These are phyloP conservation scores for Blera fallax DNA, from an alignment of 2,888 invertebrate species.

Conservation along the genomic window DNA sequence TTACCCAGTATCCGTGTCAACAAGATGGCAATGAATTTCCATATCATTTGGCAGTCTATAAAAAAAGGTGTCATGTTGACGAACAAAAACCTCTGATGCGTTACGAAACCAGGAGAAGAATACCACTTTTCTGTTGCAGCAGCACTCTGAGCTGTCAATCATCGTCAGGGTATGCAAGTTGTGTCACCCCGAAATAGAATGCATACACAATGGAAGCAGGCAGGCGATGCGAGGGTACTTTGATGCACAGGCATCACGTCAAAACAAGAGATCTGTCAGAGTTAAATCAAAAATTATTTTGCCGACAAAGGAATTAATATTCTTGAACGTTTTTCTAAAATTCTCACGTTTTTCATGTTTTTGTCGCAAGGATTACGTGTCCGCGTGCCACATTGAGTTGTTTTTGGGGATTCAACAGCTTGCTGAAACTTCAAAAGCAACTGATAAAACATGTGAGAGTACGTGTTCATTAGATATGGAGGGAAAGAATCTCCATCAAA, in stretches of 20 bases:
- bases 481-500: neutral
- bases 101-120: constrained; percentile 55
- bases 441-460: neutral
- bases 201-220: constrained; percentile 34
- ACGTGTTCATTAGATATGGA: neutral
- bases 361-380: constrained; percentile 73
- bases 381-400: constrained; percentile 63
- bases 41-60: constrained; percentile 69
- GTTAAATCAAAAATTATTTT: constrained; percentile 55
- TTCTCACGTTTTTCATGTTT: constrained; percentile 81
- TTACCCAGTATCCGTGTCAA: constrained; percentile 61
- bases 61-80: constrained; percentile 68
- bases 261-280: constrained; percentile 68
- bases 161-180: constrained; percentile 71
- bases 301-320: constrained; percentile 73
- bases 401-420: constrained; percentile 35
- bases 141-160: constrained; percentile 81
- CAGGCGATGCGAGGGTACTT: neutral
- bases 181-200: constrained; percentile 65
- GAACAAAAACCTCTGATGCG: constrained; percentile 52
- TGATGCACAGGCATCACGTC: constrained; percentile 57
- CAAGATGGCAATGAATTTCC: constrained; percentile 67
- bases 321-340: constrained; percentile 74
- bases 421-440: constrained; percentile 51
- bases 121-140: constrained; percentile 50